Evolutionary conservation across 2,888 invertebrate species (phyloP).

Genomic region (Agonum fuliginosum): DNA sequence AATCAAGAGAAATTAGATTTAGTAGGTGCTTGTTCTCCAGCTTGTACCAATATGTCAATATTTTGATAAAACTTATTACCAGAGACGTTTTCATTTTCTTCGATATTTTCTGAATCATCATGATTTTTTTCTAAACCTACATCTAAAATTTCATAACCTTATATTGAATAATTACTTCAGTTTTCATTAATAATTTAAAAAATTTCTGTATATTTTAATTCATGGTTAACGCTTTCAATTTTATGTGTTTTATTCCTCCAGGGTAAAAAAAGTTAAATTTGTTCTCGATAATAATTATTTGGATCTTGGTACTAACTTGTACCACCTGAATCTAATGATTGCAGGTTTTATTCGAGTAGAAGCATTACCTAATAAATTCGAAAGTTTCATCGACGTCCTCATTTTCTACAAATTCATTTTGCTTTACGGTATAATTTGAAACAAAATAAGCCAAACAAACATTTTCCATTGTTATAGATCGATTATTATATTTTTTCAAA

Average conservation of each 20-base stretch:
- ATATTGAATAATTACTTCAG: constrained; percentile 9
- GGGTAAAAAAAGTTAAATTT: constrained; percentile 62
- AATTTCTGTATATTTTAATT: constrained; percentile 16
- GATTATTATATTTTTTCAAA: background rate
- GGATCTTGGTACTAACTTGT: constrained; percentile 56
- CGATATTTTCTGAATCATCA: background rate
- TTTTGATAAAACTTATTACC: background rate
- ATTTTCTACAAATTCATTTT: constrained; percentile 29
- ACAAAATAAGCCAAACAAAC: constrained; percentile 61
- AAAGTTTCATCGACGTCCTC: constrained; percentile 49
- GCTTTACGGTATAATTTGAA: constrained; percentile 53
- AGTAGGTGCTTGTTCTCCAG: background rate
- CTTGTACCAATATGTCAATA: background rate
- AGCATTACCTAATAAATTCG: too few relatives aligned
- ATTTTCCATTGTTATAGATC: background rate
- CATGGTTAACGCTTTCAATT: constrained; percentile 57
- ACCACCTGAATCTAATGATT: constrained; percentile 55
- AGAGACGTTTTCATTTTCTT: background rate
- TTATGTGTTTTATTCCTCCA: constrained; percentile 61
- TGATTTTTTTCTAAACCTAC: background rate
- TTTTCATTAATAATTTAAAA: background rate
- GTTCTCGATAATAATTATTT: constrained; percentile 56
- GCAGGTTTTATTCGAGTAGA: too few relatives aligned
- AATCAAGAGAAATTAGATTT: background rate
- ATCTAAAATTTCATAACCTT: constrained; percentile 9